Base-by-base conservation (phyloP, 2,888 invertebrate genomes). In the Cheilosia vulpina region DNA sequence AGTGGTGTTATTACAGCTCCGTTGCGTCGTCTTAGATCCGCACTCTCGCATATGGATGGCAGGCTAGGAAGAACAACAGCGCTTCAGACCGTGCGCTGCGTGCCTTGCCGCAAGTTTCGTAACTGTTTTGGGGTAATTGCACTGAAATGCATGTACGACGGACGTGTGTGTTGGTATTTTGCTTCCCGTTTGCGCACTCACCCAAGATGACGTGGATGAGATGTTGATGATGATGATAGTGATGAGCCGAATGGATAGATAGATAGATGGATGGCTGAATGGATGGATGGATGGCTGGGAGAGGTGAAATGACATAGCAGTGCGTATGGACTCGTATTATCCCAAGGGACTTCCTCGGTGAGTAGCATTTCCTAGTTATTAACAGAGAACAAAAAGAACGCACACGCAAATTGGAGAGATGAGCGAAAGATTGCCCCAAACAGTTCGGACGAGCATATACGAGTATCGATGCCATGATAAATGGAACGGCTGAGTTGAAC, bases 301-400 rank as follows among this genome's bases (percentile, higher is more conserved):
- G 78, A 81, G 87, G 41, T 87, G 79, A 87, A 87, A 87, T 88
- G 87, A 83, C 77, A 87, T 87, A 87, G 87, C 88, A 87, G 66
- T 81, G 85, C 81, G 81, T 85, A 79, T 38, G 13, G 38, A 13
- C 52, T 52, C 24, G 24, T 47, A 65, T 75, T 75, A 75, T 84
- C 76, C 76, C 81, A 72, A 77, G 76, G 62, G 85, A 77, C 71
- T 77, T 81, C 76, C 72, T 71, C 72, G 81, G 24, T 41, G 72
- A 72, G 72, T 17, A 77, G 27, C 85, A 85, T 81, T 85, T 85
- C 85, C 85, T 85, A 77, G 81, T 81, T 81, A 81, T 81, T 81
- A 85, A 79, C 38, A 31, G 57, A 19, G 62, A 72, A 53, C n/a
- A 79, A 24, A 52, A 31, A 31, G 31, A 47, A 62, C n/a, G 34